These are phyloP conservation scores for Helicorthomorpha holstii DNA, from an alignment of 1,140 invertebrate species.

Conservation along the genomic window DNA sequence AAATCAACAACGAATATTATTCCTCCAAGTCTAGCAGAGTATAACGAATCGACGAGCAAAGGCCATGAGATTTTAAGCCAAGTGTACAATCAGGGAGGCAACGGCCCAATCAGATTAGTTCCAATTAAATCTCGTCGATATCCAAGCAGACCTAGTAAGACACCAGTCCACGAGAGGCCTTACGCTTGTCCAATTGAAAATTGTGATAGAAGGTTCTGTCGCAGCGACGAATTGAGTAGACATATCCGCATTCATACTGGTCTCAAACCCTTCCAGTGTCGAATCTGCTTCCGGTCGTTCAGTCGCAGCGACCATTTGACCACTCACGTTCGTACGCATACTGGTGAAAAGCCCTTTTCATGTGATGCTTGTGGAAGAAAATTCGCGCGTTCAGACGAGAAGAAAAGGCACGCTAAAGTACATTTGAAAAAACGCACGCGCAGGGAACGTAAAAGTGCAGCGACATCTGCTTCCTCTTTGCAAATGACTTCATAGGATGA, in stretches of 20 bases:
- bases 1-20: slow-evolving; percentile 24
- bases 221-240: background rate
- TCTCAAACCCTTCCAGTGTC: slow-evolving; percentile 18
- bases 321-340: slow-evolving; percentile 30
- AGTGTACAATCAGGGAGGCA: slow-evolving; percentile 25
- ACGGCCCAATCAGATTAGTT: slow-evolving; percentile 64
- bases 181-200: background rate
- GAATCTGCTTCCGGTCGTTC: slow-evolving; percentile 15
- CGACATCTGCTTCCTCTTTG: background rate
- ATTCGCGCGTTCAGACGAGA: slow-evolving; percentile 96
- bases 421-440: slow-evolving; percentile 93
- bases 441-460: slow-evolving; percentile 39
- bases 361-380: slow-evolving; percentile 97
- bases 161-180: slow-evolving; percentile 56
- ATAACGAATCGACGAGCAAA: slow-evolving; percentile 84
- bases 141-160: slow-evolving; percentile 90
- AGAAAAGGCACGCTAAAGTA: slow-evolving; percentile 95
- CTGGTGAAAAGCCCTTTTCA: slow-evolving; percentile 93
- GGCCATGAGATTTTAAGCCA: slow-evolving; percentile 86
- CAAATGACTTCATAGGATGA: no score
- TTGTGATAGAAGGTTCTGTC: background rate
- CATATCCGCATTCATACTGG: background rate
- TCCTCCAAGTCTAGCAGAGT: slow-evolving; percentile 49
- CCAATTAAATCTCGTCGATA: slow-evolving; percentile 91
- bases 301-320: slow-evolving; percentile 23